phyloP scores from a whole-genome alignment of 2,113 vertebrate genomes.

The Forbesichthys papilliferus region DNA sequence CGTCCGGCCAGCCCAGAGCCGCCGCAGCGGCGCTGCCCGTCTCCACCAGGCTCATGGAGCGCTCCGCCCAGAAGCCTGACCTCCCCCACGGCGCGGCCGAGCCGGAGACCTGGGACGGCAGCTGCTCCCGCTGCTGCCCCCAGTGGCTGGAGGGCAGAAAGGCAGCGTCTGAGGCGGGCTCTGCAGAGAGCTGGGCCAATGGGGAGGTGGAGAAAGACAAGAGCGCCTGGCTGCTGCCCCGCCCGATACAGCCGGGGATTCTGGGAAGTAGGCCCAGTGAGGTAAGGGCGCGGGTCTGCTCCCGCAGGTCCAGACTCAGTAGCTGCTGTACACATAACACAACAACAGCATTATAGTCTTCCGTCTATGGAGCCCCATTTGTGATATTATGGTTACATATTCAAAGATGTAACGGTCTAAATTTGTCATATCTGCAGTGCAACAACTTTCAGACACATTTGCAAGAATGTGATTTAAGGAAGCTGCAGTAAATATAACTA shows the following conservation, averaged over 20 bases:
- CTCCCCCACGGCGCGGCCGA: conserved; percentile 54
- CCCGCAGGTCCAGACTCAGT: conserved; percentile 68
- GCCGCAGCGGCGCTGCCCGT: conserved; percentile 39
- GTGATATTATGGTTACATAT: no score
- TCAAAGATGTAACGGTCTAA: no score
- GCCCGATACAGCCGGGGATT: conserved; percentile 52
- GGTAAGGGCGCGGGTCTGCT: conserved; percentile 30
- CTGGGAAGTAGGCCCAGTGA: conserved; percentile 39
- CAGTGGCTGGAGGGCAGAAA: conserved; percentile 51
- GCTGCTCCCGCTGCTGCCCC: conserved; percentile 53
- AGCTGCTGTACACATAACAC: conserved; percentile 57
- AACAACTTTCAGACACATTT: no score
- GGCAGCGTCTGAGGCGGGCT: conserved; percentile 34
- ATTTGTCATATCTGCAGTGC: no score
- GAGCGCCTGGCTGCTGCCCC: conserved; percentile 31
- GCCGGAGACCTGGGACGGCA: conserved; percentile 29
- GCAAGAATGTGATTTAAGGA: no score
- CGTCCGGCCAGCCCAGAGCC: conserved; percentile 62
- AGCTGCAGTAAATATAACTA: no score
- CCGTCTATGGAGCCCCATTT: no score
- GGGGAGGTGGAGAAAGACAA: conserved; percentile 37
- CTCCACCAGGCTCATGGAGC: conserved; percentile 78
- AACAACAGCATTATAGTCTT: background rate
- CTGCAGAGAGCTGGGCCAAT: conserved; percentile 45
- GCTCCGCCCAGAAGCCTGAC: conserved; percentile 64